Evolutionary conservation across 2,888 invertebrate species (phyloP).

Genomic region (Lasioglossum marginatum): DNA sequence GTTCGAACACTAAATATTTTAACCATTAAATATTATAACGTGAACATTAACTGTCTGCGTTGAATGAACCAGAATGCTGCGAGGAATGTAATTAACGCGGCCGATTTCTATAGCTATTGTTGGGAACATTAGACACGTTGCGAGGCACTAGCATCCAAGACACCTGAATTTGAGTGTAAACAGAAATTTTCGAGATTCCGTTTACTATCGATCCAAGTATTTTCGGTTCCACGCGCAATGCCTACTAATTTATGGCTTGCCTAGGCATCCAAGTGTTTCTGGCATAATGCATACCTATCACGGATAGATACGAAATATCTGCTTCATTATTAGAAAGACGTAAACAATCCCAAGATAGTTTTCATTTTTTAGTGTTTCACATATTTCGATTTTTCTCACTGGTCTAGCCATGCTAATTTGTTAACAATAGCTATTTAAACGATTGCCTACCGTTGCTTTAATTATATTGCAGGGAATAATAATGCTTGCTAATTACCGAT

Average conservation of each 20-base stretch:
- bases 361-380: neutral
- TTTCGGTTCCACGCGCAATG: neutral
- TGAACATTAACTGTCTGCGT: neutral
- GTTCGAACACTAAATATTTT: neutral
- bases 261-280: slow-evolving; percentile 16
- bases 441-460: neutral
- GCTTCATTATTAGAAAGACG: neutral
- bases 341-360: neutral
- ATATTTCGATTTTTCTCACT: neutral
- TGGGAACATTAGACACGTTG: slow-evolving; percentile 32
- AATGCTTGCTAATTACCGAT: neutral
- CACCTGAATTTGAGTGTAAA: slow-evolving; percentile 31
- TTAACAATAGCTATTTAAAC: neutral
- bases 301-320: slow-evolving; percentile 13
- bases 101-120: slow-evolving; percentile 33
- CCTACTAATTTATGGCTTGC: slow-evolving; percentile 39
- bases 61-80: slow-evolving; percentile 4
- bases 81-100: slow-evolving; percentile 49
- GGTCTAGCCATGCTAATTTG: neutral
- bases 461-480: neutral
- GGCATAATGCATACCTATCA: slow-evolving; percentile 20
- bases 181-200: slow-evolving; percentile 52
- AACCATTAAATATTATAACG: neutral
- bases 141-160: slow-evolving; percentile 18
- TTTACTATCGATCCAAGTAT: slow-evolving; percentile 38